Conservation (phyloP, 2,113 vertebrate species). For the Megaceryle torquata region DNA sequence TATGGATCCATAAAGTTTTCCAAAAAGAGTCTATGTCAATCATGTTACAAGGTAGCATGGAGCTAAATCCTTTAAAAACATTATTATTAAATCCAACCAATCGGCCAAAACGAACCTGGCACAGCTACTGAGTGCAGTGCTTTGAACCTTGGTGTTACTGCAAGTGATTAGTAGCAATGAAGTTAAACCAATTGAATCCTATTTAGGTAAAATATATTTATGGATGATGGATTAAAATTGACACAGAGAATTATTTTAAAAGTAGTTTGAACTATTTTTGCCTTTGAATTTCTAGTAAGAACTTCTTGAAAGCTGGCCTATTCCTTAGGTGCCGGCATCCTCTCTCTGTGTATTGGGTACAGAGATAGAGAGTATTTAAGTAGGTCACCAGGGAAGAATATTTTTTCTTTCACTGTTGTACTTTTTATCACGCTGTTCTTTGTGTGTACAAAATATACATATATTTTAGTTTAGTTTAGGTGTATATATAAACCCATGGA, state of each 20-base stretch:
- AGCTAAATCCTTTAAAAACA: neutral
- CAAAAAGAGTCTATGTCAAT: neutral
- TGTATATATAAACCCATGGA: neutral
- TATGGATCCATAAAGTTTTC: neutral
- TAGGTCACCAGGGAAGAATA: neutral
- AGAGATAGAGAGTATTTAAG: neutral
- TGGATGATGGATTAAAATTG: neutral
- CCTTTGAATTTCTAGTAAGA: neutral
- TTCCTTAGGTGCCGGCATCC: neutral
- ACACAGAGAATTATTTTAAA: neutral
- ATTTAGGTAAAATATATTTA: neutral
- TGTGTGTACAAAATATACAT: neutral
- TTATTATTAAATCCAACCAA: neutral
- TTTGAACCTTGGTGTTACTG: neutral
- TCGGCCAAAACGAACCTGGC: neutral
- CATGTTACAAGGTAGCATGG: neutral
- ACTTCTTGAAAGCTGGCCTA: neutral
- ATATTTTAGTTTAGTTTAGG: neutral
- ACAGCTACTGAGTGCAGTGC: neutral
- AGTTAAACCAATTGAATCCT: neutral
- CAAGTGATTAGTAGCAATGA: neutral
- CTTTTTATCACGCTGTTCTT: neutral
- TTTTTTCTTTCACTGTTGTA: neutral
- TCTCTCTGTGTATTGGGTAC: neutral
- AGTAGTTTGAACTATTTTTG: neutral